phyloP scores from a whole-genome alignment of 2,888 invertebrate genomes.

The Brachypalpus laphriformis region DNA sequence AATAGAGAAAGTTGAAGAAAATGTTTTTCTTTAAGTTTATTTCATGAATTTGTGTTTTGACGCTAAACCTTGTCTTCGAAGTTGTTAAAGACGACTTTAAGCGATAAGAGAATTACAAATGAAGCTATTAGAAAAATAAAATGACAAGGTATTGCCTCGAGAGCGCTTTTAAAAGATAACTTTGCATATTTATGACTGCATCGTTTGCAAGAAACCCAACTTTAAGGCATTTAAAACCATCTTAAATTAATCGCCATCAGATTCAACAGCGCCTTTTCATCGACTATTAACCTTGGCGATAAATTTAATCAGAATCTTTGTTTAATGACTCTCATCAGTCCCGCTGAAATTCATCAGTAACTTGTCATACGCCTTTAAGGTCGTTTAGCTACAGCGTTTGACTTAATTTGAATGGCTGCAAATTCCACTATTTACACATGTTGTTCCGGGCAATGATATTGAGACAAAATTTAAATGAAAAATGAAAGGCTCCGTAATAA shows the following conservation, averaged over 20 bases:
- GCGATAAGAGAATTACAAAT: constrained; percentile 8
- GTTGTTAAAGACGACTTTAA: background rate
- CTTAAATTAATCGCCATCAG: constrained; percentile 12
- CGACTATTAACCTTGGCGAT: constrained; percentile 36
- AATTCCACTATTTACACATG: constrained; percentile 35
- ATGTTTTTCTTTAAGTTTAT: background rate
- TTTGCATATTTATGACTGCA: constrained; percentile 15
- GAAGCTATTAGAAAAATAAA: constrained; percentile 11
- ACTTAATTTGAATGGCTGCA: constrained; percentile 28
- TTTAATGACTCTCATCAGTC: constrained; percentile 20
- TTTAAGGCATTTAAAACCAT: background rate
- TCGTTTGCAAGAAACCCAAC: constrained; percentile 5
- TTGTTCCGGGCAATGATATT: constrained; percentile 23
- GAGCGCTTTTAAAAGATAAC: background rate
- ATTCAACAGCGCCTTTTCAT: constrained; percentile 10
- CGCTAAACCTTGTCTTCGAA: background rate
- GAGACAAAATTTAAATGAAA: constrained; percentile 25
- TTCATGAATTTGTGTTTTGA: background rate
- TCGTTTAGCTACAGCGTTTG: constrained; percentile 20
- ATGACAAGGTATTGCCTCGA: background rate
- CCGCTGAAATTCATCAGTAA: constrained; percentile 21
- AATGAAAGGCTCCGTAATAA: constrained; percentile 12
- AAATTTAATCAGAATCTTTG: constrained; percentile 14
- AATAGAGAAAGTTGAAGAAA: constrained; percentile 13
- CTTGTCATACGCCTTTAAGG: constrained; percentile 14